Evolutionary conservation across 2,113 vertebrate genomes (phyloP), one percentile per base, ranked within the genome.

Genomic region (Lanius collurio): DNA sequence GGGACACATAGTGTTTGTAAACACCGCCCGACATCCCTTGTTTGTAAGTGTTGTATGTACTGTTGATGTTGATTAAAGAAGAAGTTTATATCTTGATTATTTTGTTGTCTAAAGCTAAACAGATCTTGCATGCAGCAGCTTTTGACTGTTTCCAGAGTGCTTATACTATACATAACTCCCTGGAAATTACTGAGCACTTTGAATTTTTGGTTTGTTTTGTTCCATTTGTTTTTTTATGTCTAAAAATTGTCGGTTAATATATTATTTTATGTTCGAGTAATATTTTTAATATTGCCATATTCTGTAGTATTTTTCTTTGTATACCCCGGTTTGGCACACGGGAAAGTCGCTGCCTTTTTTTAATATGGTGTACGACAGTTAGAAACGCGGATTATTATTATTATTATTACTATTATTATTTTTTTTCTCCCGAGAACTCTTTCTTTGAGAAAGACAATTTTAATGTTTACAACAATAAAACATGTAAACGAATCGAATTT

Each of bases 11-110:
- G 98, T 99, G 99, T 99, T 98, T 99, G 99, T 99, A 99, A 99
- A 98, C 99, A 98, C 98, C 98, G 98, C 99, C 98, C 99, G 97
- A 99, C 99, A 99, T 99, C 99, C 99, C 99, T 99, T 98, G 99
- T 99, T 99, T 99, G 99, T 99, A 99, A 98, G 99, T 99, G 99
- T 99, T 99, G 99, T 99, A 99, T 98, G 99, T 99, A 99, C 98
- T 97, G 98, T 99, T 99, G 99, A 99, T 99, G 99, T 99, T 99
- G 98, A 98, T 98, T 98, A 99, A 98, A 99, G 98, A 99, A 99
- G 99, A 98, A 98, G 98, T 99, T 99, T 99, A 99, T 99, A 99
- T 99, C 99, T 99, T 98, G 98, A 99, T 99, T 98, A 99, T 99
- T 99, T 99, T 98, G 98, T 99, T 98, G 99, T 99, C 98, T 98